Evolutionary conservation across 2,113 vertebrate species (phyloP), one percentile per base, ranked within the genome.

Genomic region (Gallinago paraguaiae): DNA sequence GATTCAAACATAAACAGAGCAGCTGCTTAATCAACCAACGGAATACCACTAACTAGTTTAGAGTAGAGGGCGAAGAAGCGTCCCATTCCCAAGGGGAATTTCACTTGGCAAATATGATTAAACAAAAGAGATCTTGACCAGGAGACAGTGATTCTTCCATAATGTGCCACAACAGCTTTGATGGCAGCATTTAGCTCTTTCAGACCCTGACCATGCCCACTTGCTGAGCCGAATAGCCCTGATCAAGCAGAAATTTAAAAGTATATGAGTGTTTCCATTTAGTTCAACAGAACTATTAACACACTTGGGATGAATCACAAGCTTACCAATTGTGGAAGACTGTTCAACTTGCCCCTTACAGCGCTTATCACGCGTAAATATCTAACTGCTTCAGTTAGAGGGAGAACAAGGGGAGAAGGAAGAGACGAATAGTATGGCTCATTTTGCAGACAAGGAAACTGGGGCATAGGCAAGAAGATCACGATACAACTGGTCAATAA

Each of bases 51-150:
- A 31, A 63, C 28, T 24, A 18, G 11, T 39, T 37, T 22, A 31
- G 65, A 72, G 64, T 0, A 24, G 11, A 37, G 71, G 35, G 13
- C 1, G 1, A 60, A n/a, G 45, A 60, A 43, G 8, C 45, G 15
- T 31, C 41, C 61, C 18, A 11, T 25, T 81, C 87, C 53, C 69
- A 37, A 57, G 27, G 12, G 83, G 30, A 78, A 70, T 64, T 89
- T 35, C 77, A 81, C 43, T 16, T 46, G 22, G 35, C 23, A 91
- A 70, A 78, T 5, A 13, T 28, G n/a, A 78, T 78, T 17, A 82
- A 48, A 31, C 76, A 83, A 24, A 46, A 50, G 19, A 53, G 28
- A 54, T 59, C 68, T 24, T 19, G 23, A 61, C 19, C 69, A 48
- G 71, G 46, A 71, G 13, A 6, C 4, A 1, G 31, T 0, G 1